Evolutionary conservation across 2,888 invertebrate genomes (phyloP).

Genomic region (Drosophila fungiperda): DNA sequence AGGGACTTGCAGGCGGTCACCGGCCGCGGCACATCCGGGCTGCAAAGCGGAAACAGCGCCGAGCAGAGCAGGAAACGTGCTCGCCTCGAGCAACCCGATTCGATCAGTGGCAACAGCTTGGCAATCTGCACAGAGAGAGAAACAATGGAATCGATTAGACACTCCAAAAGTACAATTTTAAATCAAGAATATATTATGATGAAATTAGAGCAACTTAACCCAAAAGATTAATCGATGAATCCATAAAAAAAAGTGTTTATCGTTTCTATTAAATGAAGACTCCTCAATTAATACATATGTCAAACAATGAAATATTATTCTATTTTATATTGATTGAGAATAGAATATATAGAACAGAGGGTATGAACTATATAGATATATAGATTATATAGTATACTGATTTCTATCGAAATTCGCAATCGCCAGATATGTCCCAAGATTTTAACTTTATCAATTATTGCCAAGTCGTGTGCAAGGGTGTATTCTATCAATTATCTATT

Average conservation of each 20-base stretch:
- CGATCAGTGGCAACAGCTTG: constrained; percentile 90
- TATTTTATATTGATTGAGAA: no score
- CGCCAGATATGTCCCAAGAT: background rate
- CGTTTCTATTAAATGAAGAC: no score
- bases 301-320: no score
- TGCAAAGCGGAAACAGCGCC: constrained; percentile 95
- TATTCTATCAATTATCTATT: background rate
- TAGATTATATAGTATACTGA: background rate
- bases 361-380: no score
- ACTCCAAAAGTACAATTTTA: background rate
- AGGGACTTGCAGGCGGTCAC: constrained; percentile 94
- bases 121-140: constrained; percentile 88
- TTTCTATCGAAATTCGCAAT: background rate
- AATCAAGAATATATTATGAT: background rate
- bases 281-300: no score
- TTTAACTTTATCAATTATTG: background rate
- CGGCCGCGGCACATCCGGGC: constrained; percentile 93
- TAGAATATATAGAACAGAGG: background rate
- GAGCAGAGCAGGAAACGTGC: constrained; percentile 95
- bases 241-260: no score
- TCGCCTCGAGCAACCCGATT: constrained; percentile 92
- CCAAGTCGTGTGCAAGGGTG: background rate
- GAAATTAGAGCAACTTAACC: no score
- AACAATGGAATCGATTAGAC: background rate
- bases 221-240: no score